Percentiles rank a stretch among this genome's conserved stretches.
These are phyloP conservation scores for Crotalus viridis DNA, from an alignment of 2,113 vertebrate species.

Conservation along the genomic window DNA sequence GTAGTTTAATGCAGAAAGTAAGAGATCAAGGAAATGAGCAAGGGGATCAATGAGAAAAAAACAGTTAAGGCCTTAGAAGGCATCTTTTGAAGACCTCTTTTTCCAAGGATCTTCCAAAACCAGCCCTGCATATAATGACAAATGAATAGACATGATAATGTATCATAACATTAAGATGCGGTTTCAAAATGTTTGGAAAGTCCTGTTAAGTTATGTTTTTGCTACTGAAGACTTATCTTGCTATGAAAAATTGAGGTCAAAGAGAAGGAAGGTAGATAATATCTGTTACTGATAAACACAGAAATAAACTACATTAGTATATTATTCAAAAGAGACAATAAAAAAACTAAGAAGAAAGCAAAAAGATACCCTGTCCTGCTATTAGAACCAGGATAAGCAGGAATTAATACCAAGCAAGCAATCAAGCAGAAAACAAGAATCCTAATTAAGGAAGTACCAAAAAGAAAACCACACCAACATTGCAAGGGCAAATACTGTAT, in stretches of 20 bases:
- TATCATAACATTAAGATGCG: background rate
- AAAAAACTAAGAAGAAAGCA: background rate
- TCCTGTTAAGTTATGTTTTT: slow-evolving; percentile 43
- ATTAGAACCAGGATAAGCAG: background rate
- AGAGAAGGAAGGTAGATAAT: slow-evolving; percentile 25
- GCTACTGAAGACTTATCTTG: slow-evolving; percentile 39
- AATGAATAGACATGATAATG: background rate
- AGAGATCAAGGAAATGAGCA: background rate
- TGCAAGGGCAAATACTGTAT: background rate
- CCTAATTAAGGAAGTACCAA: background rate
- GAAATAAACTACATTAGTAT: background rate
- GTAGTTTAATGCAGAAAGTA: background rate
- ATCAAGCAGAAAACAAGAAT: background rate
- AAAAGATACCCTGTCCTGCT: background rate
- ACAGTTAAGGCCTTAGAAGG: background rate
- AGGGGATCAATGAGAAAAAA: background rate
- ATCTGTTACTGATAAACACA: background rate
- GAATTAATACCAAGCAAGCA: background rate
- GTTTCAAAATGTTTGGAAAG: slow-evolving; percentile 20
- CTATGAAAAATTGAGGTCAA: slow-evolving; percentile 36
- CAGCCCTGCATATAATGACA: background rate
- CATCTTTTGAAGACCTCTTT: background rate
- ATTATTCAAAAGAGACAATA: background rate
- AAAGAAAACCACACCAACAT: background rate
- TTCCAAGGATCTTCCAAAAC: background rate